Evolutionary conservation across 2,113 vertebrate species (phyloP), one percentile per base, ranked within the genome.

Genomic region (Australoheros scitulus): DNA sequence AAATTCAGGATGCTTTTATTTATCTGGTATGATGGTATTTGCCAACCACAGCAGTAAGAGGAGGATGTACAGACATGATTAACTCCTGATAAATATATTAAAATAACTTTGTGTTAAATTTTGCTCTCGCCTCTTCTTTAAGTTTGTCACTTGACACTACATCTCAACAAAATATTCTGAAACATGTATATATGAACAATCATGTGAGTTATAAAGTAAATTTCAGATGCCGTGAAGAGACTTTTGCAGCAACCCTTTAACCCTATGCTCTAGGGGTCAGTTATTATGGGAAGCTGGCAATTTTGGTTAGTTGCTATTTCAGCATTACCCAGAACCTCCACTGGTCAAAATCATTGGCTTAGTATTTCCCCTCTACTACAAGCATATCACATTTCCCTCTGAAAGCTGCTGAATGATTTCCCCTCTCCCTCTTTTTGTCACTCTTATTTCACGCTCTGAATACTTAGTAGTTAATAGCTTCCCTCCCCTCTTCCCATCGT

Each of bases 361-460:
- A 85, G 87, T 89, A 85, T 90, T 93, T 92, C 92, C 88, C 87
- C 84, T 91, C 88, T 74, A 86, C 86, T 92, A 90, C 92, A 87
- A 89, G 88, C 84, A 56, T 92, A 88, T 94, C 88, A 76, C 91
- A 79, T 92, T 94, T 90, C 88, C 87, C 74, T 91, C 58, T 91
- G 91, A 92, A 93, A 95, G 90, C 91, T 74, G 87, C 91, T 94
- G 93, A 93, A 94, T 94, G 89, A 94, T 95, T 94, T 87, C 80
- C 89, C 87, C 91, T 88, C 90, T 92, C 79, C 86, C 89, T 90
- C 89, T 93, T 92, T 95, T 93, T 92, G 93, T 95, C 94, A 95
- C 90, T 95, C 90, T 95, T 94, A 95, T 96, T 96, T 96, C 92
- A 95, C 90, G 93, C 95, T 95, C 95, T 94, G 92, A 94, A 95